Conservation (phyloP, 2,797 vertebrate species). For the Triplophysa bombifrons region DNA sequence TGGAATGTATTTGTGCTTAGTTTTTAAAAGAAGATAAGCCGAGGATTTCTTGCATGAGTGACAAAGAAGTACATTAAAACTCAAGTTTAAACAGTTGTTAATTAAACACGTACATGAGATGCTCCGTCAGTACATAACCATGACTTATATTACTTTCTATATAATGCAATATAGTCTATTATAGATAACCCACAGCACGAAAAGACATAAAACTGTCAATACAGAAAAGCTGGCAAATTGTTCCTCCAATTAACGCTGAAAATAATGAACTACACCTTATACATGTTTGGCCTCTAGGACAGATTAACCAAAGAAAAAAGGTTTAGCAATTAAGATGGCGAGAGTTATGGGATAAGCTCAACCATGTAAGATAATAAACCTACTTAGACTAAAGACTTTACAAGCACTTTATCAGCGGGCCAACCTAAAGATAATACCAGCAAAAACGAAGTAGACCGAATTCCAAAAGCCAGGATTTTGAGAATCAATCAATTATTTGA, state of each 20-base stretch:
- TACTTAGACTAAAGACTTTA: slow-evolving; percentile 63
- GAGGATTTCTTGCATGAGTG: slow-evolving; percentile 25
- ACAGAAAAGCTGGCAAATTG: slow-evolving; percentile 69
- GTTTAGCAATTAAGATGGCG: slow-evolving; percentile 70
- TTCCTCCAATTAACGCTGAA: slow-evolving; percentile 72
- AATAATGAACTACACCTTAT: slow-evolving; percentile 72
- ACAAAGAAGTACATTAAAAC: slow-evolving; percentile 17
- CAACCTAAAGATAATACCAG: slow-evolving; percentile 75
- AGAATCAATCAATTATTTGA: slow-evolving; percentile 86
- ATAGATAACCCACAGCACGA: slow-evolving; percentile 57
- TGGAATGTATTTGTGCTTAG: neutral
- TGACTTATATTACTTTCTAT: slow-evolving; percentile 16
- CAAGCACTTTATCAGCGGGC: slow-evolving; percentile 64
- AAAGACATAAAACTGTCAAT: slow-evolving; percentile 66
- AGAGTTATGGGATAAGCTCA: slow-evolving; percentile 71
- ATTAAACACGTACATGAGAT: neutral
- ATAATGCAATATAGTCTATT: slow-evolving; percentile 7
- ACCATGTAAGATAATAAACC: slow-evolving; percentile 72
- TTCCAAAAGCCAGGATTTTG: slow-evolving; percentile 65
- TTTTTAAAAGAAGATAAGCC: slow-evolving; percentile 38
- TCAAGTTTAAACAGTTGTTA: slow-evolving; percentile 18
- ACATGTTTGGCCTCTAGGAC: slow-evolving; percentile 50
- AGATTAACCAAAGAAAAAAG: slow-evolving; percentile 63
- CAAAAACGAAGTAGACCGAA: slow-evolving; percentile 72
- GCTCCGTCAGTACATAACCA: neutral